Conservation (phyloP, 2,888 invertebrate species). For the Bellardia bayeri region DNA sequence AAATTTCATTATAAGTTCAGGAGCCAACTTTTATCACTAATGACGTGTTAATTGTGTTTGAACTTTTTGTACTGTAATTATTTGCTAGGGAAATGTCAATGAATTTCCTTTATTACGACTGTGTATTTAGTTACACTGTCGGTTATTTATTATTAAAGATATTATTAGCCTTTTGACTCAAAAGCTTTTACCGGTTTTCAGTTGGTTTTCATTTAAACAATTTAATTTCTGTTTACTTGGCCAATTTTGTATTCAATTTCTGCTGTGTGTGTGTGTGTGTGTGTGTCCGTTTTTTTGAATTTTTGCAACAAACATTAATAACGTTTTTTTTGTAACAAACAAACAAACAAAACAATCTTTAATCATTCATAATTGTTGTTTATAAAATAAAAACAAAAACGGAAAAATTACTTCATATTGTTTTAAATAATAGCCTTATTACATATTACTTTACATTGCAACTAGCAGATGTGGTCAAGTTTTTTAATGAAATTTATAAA, state of each 20-base stretch:
- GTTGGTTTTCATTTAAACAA: background rate
- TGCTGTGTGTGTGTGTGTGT: background rate
- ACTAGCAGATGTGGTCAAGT: constrained; percentile 1
- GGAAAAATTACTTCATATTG: constrained; percentile 38
- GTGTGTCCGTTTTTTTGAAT: background rate
- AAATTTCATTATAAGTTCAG: too few relatives aligned
- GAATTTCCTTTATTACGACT: background rate
- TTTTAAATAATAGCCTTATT: constrained; percentile 17
- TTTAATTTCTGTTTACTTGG: constrained; percentile 5
- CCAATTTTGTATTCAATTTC: background rate
- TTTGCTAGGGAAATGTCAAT: background rate
- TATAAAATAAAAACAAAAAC: constrained; percentile 4
- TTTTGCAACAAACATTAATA: background rate
- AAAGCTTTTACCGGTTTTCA: constrained; percentile 4
- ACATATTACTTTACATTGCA: background rate
- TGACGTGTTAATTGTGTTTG: background rate
- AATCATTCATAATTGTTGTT: constrained; percentile 43
- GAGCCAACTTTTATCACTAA: too few relatives aligned
- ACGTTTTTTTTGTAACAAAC: constrained; percentile 32
- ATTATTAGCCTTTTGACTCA: constrained; percentile 14
- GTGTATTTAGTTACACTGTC: background rate
- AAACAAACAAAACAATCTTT: background rate
- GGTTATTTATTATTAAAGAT: background rate
- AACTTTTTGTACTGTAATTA: background rate
- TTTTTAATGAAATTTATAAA: background rate